Evolutionary conservation across 2,113 vertebrate genomes (phyloP), one percentile per base, ranked within the genome.

Genomic region (Vidua macroura): DNA sequence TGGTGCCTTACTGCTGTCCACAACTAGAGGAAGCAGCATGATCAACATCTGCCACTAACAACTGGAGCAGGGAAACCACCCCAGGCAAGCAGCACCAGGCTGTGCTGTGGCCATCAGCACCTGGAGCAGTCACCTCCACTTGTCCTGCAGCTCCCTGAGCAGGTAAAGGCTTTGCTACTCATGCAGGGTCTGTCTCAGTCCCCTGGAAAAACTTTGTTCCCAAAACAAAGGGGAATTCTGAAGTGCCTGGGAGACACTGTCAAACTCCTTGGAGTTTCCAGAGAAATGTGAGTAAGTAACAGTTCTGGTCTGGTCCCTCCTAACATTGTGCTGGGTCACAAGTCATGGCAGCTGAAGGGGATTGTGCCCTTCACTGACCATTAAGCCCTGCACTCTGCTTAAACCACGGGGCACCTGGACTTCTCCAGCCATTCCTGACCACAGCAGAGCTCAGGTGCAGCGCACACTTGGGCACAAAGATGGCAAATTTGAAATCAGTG

Each of bases 91-190:
- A 55, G 93, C 79, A 79, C 37, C 51, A 41, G 74, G 44, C 52
- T 2, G 0, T n/a, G 35, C 75, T 25, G 53, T 11, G 89, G 9
- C 17, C 60, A 59, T 3, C 77, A 60, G 70, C 75, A 93, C 52
- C 55, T 22, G 0, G 1, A 52, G 30, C 0, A 20, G 35, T 16
- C 60, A 75, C 23, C 64, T 63, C 2, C 0, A 21, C 43, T 48
- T 8, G 43, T 83, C 74, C 70, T 79, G 46, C 23, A n/a, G 48
- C 55, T 49, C 75, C 67, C 51, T 4, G 20, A 70, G 56, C 80
- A 55, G 49, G 33, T 41, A 37, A 27, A 63, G 7, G 51, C 52
- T 64, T 68, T 10, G 1, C 22, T 48, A 75, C 20, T 20, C 18
- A 3, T 0, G 4, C 33, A 44, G 51, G 9, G 20, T n/a, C 43